These are phyloP conservation scores for Silurus lanzhouensis DNA, from an alignment of 2,797 vertebrate species.

Conservation along the genomic window DNA sequence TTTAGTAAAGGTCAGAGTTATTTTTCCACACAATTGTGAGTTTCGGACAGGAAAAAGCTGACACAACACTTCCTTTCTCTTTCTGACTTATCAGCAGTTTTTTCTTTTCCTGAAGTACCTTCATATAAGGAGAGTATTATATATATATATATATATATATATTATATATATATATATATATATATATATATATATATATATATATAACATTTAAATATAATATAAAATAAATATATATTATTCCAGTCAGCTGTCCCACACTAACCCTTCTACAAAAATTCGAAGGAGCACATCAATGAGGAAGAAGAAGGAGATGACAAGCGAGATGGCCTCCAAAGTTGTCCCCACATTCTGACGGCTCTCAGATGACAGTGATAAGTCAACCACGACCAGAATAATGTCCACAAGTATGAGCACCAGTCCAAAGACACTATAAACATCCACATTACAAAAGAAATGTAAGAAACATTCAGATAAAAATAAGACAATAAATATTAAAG, in stretches of 20 bases:
- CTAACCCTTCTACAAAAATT: conserved; percentile 89
- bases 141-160: background rate
- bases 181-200: background rate
- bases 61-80: conserved; percentile 52
- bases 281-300: conserved; percentile 84
- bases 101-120: background rate
- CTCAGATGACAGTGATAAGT: conserved; percentile 67
- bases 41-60: conserved; percentile 47
- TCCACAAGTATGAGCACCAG: conserved; percentile 88
- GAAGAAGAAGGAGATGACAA: conserved; percentile 89
- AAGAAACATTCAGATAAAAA: background rate
- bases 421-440: conserved; percentile 80
- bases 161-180: background rate
- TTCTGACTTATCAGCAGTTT: background rate
- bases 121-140: background rate
- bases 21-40: background rate
- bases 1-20: background rate
- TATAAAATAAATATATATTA: background rate
- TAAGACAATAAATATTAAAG: background rate
- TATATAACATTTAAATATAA: no score
- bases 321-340: conserved; percentile 74
- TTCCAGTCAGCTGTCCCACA: background rate
- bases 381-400: conserved; percentile 80
- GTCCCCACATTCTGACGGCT: conserved; percentile 60
- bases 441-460: background rate